Evolutionary conservation across 2,113 vertebrate species (phyloP).

Genomic region (Poecilia latipinna): DNA sequence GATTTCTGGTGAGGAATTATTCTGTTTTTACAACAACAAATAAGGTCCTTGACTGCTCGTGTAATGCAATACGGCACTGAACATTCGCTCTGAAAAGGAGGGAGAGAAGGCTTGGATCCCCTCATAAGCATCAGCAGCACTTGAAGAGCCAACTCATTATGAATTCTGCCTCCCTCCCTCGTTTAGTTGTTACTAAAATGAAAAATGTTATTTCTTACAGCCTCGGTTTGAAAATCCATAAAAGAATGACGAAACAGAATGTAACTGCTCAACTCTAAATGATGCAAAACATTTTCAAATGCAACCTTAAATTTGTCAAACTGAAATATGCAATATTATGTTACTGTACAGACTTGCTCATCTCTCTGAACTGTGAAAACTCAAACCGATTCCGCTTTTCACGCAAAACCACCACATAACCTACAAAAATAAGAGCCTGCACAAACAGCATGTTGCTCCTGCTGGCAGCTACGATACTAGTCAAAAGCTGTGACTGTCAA

Average conservation of each 20-base stretch:
- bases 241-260: constrained; percentile 69
- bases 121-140: constrained; percentile 12
- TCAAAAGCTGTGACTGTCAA: constrained; percentile 3
- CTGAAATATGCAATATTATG: constrained; percentile 2
- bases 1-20: constrained; percentile 4
- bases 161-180: constrained; percentile 16
- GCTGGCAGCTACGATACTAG: constrained; percentile 25
- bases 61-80: constrained; percentile 2
- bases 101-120: constrained; percentile 30
- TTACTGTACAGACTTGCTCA: constrained; percentile 15
- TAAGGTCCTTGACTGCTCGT: neutral
- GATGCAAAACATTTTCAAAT: constrained; percentile 29
- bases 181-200: constrained; percentile 24
- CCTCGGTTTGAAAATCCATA: constrained; percentile 42
- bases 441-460: constrained; percentile 20
- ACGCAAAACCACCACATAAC: neutral
- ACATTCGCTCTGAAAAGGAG: constrained; percentile 6
- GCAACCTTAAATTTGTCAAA: constrained; percentile 5
- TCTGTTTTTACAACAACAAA: neutral
- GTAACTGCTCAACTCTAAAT: constrained; percentile 37
- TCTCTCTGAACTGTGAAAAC: neutral
- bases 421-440: neutral
- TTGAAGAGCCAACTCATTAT: constrained; percentile 12
- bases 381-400: neutral
- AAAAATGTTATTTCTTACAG: constrained; percentile 49